phyloP scores from a whole-genome alignment of 2,797 vertebrate genomes.

The Stomatorhinus walkeri region DNA sequence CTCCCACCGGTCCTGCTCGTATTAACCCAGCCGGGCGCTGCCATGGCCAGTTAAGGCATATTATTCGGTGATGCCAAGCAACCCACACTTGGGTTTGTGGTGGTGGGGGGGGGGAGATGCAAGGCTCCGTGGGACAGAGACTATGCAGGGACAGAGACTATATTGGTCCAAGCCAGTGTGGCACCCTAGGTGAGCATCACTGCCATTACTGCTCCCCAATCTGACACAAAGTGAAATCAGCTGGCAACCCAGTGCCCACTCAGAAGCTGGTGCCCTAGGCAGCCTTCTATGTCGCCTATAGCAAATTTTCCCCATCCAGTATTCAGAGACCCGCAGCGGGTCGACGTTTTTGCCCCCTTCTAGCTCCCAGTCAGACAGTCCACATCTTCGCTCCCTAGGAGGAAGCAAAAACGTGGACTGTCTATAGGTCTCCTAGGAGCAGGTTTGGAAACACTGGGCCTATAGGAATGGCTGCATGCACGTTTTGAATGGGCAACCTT shows the following conservation, averaged over 20 bases:
- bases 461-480: not conserved
- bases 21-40: constrained; percentile 15
- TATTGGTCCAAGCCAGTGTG: not conserved
- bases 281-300: not conserved
- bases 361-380: not conserved
- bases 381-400: not conserved
- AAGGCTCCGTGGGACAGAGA: not conserved
- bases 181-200: not conserved
- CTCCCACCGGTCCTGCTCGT: not conserved
- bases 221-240: not conserved
- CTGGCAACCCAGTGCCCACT: not conserved
- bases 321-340: not conserved
- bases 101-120: not conserved
- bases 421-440: not conserved
- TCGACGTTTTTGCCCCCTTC: not conserved
- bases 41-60: constrained; percentile 2
- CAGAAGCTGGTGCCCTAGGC: not conserved
- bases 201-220: not conserved
- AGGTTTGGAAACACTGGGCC: not conserved
- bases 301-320: not conserved
- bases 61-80: not conserved
- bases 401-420: not conserved
- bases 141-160: not conserved
- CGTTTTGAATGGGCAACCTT: not conserved
- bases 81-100: not conserved